A percentile compares a stretch with the other conserved stretches of the same genome.
These are phyloP conservation scores for Terebella lapidaria DNA, from an alignment of 2,888 invertebrate species.

Conservation along the genomic window DNA sequence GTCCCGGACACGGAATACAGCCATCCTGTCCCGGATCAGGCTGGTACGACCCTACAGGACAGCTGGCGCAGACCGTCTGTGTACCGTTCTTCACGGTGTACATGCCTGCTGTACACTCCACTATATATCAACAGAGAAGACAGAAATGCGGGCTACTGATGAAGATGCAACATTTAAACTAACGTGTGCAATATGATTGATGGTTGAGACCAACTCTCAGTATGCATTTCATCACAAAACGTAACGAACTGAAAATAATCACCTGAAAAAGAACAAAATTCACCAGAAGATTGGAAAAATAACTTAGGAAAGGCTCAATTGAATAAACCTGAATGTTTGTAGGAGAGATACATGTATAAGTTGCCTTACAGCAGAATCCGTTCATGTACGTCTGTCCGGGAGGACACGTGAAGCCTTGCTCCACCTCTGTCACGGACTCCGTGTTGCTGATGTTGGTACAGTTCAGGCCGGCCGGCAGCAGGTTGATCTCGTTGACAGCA, in stretches of 20 bases:
- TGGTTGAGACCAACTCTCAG: too few relatives aligned
- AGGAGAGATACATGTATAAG: too few relatives aligned
- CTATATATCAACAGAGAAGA: too few relatives aligned
- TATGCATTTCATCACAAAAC: too few relatives aligned
- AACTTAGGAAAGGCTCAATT: too few relatives aligned
- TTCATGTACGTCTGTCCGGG: constrained; percentile 8
- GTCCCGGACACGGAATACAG: constrained; percentile 37
- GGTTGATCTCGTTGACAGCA: not conserved
- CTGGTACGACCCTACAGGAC: constrained; percentile 39
- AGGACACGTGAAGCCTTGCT: constrained; percentile 8
- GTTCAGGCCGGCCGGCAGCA: not conserved
- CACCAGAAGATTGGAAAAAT: too few relatives aligned
- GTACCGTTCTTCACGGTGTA: constrained; percentile 22
- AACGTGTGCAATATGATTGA: too few relatives aligned
- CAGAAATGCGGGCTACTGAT: too few relatives aligned
- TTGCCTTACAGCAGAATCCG: constrained; percentile 13
- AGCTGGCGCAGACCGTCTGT: constrained; percentile 24
- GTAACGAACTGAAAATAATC: too few relatives aligned
- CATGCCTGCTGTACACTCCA: constrained; percentile 28
- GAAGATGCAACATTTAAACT: too few relatives aligned
- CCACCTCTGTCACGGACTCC: not conserved
- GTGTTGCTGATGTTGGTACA: not conserved
- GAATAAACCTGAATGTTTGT: too few relatives aligned
- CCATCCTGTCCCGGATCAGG: constrained; percentile 30
- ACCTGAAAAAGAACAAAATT: too few relatives aligned